Evolutionary conservation across 2,113 vertebrate genomes (phyloP), one percentile per base, ranked within the genome.

Genomic region (Danionella cerebrum): DNA sequence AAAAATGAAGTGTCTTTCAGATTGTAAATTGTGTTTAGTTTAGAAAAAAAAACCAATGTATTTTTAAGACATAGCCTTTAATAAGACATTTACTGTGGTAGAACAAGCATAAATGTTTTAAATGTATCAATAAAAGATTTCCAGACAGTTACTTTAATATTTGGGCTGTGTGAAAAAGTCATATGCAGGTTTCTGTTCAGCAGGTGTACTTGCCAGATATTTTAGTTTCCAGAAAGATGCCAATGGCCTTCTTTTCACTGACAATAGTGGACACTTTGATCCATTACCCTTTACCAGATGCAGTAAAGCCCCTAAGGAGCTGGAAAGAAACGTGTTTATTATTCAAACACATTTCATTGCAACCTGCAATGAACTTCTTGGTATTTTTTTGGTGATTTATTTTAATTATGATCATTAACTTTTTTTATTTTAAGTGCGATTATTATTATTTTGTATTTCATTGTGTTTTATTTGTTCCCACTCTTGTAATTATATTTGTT

Each of bases 91-190:
- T 42, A 64, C 44, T 47, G 60, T 48, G 48, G 48, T 64, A 35
- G 60, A n/a, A n/a, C n/a, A n/a, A n/a, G n/a, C n/a, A n/a, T n/a
- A n/a, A n/a, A n/a, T n/a, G n/a, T n/a, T n/a, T n/a, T n/a, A n/a
- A n/a, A n/a, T n/a, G n/a, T n/a, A n/a, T n/a, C n/a, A n/a, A n/a
- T n/a, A n/a, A n/a, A n/a, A n/a, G n/a, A n/a, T n/a, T n/a, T n/a
- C n/a, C 31, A 24, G 59, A 42, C n/a, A 48, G 47, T 64, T 64
- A 31, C 59, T 33, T 47, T 63, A 27, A 63, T 47, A 47, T 63
- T 64, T 64, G 47, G 42, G 12, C 60, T 16, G 60, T 64, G 55
- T 41, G 19, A 42, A n/a, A 24, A 18, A 13, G 36, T 48, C 33
- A 33, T 35, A 33, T 24, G 27, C 18, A 44, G 16, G 8, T 27